Evolutionary conservation across 2,888 invertebrate genomes (phyloP), one percentile per base, ranked within the genome.

Genomic region (Lacanobia oleracea): DNA sequence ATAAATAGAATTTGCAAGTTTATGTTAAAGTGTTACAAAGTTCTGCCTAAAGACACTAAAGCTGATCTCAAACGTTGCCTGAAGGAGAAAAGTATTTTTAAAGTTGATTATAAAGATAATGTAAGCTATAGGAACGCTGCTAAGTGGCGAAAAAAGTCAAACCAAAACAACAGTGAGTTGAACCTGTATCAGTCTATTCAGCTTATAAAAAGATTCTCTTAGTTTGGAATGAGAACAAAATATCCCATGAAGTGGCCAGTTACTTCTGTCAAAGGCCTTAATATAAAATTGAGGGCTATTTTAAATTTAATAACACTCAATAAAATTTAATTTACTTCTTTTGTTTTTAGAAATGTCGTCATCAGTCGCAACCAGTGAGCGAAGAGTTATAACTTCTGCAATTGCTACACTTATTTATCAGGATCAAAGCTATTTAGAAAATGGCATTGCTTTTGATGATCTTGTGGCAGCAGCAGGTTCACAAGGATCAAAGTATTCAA

Each of bases 41-140:
- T 98, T 73, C 96, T 97, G 88, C 97, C 97, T 61, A 96, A 96
- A 81, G 98, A 97, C 83, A 97, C 97, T 23, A 97, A 97, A 89
- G 96, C 97, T 75, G 97, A 98, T 92, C 96, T 98, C 51, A 97
- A 97, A 90, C 97, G 97, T 91, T 97, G 98, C 87, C 97, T 98
- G 18, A 97, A 97, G 86, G 97, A 97, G 75, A 97, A 97, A 90
- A 97, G 97, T 86, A 97, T 98, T 69, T 97, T 97, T 82, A 98
- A 98, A 96, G 98, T 98, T 45, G 98, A 98, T 90, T 98, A 98
- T 92, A 98, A 98, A 94, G 98, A 98, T 88, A 98, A 97, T 94
- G 98, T 97, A 84, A 98, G 98, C 94, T 98, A 98, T 91, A 96
- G 98, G 87, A 98, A 98, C 95, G 98, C 98, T 62, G 97, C 97